These are phyloP conservation scores for Oreortyx pictus DNA, from an alignment of 2,797 vertebrate genomes.

Conservation along the genomic window DNA sequence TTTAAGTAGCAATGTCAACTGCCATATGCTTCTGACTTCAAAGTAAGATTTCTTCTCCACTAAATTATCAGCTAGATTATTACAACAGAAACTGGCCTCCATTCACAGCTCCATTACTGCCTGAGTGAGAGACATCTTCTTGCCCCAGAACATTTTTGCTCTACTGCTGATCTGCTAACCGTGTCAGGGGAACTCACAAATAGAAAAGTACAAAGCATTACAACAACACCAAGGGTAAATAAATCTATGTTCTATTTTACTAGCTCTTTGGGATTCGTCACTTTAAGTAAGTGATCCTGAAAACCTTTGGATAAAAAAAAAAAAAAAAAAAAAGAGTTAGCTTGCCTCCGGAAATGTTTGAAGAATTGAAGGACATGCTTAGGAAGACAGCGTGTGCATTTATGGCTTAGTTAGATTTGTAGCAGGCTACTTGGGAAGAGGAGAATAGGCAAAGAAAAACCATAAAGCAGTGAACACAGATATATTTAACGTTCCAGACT, in stretches of 20 bases:
- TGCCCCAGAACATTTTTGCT: background rate
- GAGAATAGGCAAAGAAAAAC: conserved; percentile 23
- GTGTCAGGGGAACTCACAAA: background rate
- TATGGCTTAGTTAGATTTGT: conserved; percentile 11
- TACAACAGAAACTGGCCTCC: background rate
- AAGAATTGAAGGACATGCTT: conserved; percentile 3
- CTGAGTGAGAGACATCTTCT: background rate
- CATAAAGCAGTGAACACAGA: background rate
- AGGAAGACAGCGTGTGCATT: background rate
- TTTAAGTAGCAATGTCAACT: background rate
- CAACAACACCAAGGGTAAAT: accelerated
- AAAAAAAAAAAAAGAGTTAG: background rate
- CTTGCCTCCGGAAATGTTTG: background rate
- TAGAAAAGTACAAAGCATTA: background rate
- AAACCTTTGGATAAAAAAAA: background rate
- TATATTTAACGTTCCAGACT: conserved; percentile 15
- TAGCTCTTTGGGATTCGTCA: background rate
- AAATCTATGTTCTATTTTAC: background rate
- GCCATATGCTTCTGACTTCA: background rate
- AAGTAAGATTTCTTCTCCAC: background rate
- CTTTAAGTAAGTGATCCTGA: background rate
- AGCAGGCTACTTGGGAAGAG: background rate
- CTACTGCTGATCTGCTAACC: background rate
- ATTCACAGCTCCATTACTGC: background rate
- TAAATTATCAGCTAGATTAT: background rate